phyloP scores from a whole-genome alignment of 2,113 vertebrate species.

The Alligator sinensis region DNA sequence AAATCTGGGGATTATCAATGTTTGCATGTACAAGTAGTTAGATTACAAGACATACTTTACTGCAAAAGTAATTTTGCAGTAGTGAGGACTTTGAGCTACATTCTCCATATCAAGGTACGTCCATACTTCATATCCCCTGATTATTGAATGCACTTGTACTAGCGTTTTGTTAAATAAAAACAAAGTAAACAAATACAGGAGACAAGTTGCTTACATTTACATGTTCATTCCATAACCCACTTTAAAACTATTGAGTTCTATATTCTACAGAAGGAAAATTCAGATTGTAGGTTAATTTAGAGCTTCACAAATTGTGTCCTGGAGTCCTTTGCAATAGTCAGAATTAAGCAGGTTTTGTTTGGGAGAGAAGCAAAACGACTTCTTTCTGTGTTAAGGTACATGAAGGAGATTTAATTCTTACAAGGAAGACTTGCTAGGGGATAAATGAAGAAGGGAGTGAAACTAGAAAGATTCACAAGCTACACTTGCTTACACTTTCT shows the following conservation, averaged over 20 bases:
- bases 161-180: too few species aligned
- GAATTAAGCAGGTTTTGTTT: not conserved
- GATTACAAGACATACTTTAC: not conserved
- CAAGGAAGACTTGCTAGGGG: not conserved
- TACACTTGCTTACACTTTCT: not conserved
- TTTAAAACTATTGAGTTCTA: not conserved
- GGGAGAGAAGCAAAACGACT: fast-evolving
- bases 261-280: not conserved
- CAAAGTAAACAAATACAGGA: not conserved
- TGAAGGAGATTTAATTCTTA: not conserved
- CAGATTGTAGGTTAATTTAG: not conserved
- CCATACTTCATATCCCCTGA: too few species aligned
- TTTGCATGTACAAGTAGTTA: not conserved
- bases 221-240: not conserved
- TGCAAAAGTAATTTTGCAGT: not conserved
- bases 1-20: not conserved
- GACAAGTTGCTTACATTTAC: not conserved
- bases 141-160: too few species aligned
- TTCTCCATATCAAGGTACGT: too few species aligned
- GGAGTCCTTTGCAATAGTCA: not conserved
- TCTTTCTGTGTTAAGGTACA: not conserved
- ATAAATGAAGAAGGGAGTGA: not conserved
- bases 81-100: not conserved
- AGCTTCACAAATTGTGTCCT: not conserved
- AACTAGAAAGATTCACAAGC: not conserved